phyloP scores from a whole-genome alignment of 2,888 invertebrate genomes.

The Pachydiplax longipennis region DNA sequence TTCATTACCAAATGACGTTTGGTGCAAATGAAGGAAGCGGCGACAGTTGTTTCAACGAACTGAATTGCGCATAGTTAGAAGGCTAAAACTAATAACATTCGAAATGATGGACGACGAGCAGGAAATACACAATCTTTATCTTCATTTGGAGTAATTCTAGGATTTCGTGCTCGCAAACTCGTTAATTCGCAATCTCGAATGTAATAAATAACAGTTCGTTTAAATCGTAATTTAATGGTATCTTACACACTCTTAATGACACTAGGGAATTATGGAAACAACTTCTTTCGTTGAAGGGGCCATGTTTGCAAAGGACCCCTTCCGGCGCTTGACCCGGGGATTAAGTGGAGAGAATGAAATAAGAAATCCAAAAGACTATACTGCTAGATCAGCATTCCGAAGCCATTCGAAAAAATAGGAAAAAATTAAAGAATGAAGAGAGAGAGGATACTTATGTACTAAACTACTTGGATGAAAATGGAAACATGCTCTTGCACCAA shows the following conservation, averaged over 20 bases:
- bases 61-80: too few relatives aligned
- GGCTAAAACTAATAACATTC: too few relatives aligned
- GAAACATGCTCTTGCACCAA: too few relatives aligned
- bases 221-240: not conserved
- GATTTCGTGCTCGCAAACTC: not conserved
- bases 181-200: not conserved
- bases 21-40: too few relatives aligned
- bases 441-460: not conserved
- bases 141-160: not conserved
- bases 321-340: not conserved
- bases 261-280: not conserved
- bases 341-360: not conserved
- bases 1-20: too few relatives aligned
- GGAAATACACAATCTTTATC: not conserved
- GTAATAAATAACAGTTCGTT: not conserved
- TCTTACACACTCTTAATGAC: not conserved
- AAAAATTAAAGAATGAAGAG: not conserved
- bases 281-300: not conserved
- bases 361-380: not conserved
- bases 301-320: not conserved
- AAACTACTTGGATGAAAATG: too few relatives aligned
- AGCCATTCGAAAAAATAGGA: not conserved
- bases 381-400: not conserved
- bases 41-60: too few relatives aligned
- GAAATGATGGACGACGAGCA: too few relatives aligned